phyloP scores from a whole-genome alignment of 2,797 vertebrate species.

The Chelon auratus region DNA sequence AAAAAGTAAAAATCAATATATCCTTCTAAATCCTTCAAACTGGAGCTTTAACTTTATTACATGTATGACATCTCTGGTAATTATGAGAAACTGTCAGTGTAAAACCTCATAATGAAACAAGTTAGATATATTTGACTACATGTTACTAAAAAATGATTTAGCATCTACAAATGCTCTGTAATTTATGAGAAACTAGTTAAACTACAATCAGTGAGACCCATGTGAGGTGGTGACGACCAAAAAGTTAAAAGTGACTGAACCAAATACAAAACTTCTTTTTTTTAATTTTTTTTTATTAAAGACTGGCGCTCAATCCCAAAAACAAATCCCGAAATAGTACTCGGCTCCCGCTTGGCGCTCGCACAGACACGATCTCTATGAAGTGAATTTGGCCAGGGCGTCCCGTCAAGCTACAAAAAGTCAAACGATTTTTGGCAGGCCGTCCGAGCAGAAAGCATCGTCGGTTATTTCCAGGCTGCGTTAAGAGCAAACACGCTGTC shows the following conservation, averaged over 20 bases:
- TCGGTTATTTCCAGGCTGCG: conserved; percentile 34
- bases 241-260: conserved; percentile 5
- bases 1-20: too few relatives aligned
- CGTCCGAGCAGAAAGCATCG: conserved; percentile 6
- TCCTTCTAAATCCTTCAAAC: too few relatives aligned
- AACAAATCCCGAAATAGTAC: conserved; percentile 26
- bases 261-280: conserved; percentile 52
- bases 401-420: conserved; percentile 13
- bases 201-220: too few relatives aligned
- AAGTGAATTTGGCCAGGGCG: conserved; percentile 28
- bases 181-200: too few relatives aligned
- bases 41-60: too few relatives aligned
- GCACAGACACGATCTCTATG: conserved; percentile 13
- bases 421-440: not conserved
- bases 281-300: conserved; percentile 52
- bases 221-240: too few relatives aligned
- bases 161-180: too few relatives aligned
- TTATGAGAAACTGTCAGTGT: too few relatives aligned
- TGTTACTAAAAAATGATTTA: too few relatives aligned
- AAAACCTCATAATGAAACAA: too few relatives aligned
- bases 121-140: too few relatives aligned
- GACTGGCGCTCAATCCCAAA: conserved; percentile 44
- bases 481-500: conserved; percentile 27
- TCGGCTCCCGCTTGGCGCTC: conserved; percentile 8
- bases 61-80: too few relatives aligned